Evolutionary conservation across 2,797 vertebrate genomes (phyloP).

Genomic region (Darevskia nairensis): DNA sequence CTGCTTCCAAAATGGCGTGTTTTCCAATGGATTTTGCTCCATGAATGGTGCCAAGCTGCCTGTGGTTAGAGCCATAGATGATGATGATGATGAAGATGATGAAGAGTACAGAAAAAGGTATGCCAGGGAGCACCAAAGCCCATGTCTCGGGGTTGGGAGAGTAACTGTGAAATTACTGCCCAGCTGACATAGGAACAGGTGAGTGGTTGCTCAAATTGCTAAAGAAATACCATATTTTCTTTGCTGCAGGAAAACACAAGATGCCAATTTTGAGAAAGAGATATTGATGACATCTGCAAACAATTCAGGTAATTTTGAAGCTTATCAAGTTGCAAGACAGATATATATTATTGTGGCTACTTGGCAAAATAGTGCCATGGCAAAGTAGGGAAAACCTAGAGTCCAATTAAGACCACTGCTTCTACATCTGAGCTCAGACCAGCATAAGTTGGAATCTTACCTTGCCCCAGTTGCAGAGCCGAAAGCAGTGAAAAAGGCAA

Average conservation of each 20-base stretch:
- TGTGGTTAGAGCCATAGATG: background rate
- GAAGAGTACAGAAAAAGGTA: background rate
- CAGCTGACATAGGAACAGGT: background rate
- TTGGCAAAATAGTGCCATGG: background rate
- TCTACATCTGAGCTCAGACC: background rate
- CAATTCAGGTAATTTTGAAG: constrained; percentile 68
- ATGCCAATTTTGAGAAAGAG: constrained; percentile 70
- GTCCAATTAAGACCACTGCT: background rate
- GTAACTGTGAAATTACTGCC: background rate
- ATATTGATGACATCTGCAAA: constrained; percentile 65
- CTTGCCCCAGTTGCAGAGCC: background rate
- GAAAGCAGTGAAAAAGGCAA: background rate
- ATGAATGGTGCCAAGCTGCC: background rate
- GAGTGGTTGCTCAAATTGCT: constrained; percentile 4
- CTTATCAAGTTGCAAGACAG: constrained; percentile 12
- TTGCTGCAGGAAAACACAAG: constrained; percentile 69
- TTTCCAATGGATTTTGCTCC: constrained; percentile 18
- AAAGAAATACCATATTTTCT: constrained; percentile 61
- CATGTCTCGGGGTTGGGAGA: too few species aligned
- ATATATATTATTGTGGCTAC: background rate
- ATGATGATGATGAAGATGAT: background rate
- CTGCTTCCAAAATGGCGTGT: background rate
- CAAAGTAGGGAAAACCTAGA: background rate
- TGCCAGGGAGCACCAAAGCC: background rate
- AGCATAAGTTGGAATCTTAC: background rate